Base-by-base conservation (phyloP, 2,113 vertebrate species). In the Paedocypris sp. region DNA sequence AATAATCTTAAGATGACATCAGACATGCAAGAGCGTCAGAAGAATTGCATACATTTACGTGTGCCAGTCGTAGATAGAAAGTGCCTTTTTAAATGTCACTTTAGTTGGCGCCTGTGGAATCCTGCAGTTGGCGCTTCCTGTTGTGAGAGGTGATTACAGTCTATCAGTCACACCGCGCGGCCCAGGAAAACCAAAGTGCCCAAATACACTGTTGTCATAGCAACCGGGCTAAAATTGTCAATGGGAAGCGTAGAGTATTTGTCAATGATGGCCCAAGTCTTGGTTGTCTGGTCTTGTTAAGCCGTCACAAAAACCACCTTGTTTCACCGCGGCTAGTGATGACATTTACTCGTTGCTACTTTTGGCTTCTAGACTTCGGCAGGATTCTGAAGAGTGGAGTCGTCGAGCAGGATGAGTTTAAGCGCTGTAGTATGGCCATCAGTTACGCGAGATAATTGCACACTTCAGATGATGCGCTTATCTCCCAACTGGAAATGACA, bases 111-210 rank as follows among this genome's bases (percentile, higher is more conserved):
- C 12, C 36, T 32, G 49, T 45, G 26, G 35, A 39, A 25, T 35
- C 38, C 43, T 20, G 28, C 33, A 41, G 25, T 25, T 62, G 33
- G 20, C 19, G 41, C 31, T 62, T 43, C 58, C 22, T 45, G 28
- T 60, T 62, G 68, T 1, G 38, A 32, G 43, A 66, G 63, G 63
- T 70, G 63, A 62, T 62, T 66, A 66, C 58, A 51, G 62, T 46
- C 33, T 56, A 56, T 65, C 62, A 58, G 25, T 62, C 63, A 66
- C 46, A 53, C 63, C 45, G 45, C 29, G 13, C 31, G 25, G 18
- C 29, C 45, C 32, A 50, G 46, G 31, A 32, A 56, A 70, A 61
- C 49, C 39, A 62, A 64, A 60, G 58, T 57, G 59, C 38, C 26
- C 50, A 50, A 57, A 26, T 57, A 41, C 18, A 38, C 31, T 26